Evolutionary conservation across 2,113 vertebrate species (phyloP), one percentile per base, ranked within the genome.

Genomic region (Polyodon spathula): DNA sequence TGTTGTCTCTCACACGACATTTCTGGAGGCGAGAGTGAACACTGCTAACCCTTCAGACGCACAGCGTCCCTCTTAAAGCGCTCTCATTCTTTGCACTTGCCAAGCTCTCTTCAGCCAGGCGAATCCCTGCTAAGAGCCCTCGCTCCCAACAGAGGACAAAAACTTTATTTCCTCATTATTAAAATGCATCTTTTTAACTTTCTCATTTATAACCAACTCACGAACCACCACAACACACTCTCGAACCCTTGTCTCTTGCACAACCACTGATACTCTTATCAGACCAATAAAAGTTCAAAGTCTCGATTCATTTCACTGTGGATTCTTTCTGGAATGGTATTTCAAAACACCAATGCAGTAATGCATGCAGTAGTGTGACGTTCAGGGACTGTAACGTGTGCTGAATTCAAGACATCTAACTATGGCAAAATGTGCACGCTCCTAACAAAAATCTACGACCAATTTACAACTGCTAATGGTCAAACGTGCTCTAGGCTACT

Each of bases 191-290:
- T 41, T 40, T 56, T 40, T 59, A 40, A 44, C 40, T 10, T 38
- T 57, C 56, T 59, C 48, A 37, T 17, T 11, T 17, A 42, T 43
- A 48, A 61, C 12, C 64, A 39, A 14, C 54, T 40, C 64, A 46
- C 58, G 5, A 16, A 61, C 64, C 64, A 56, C 12, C 64, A n/a
- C n/a, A n/a, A 48, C 37, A 42, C 63, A 27, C 64, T 50, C 64
- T 61, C 63, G 3, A 41, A 60, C 58, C 58, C 44, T 40, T n/a
- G 10, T 16, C 53, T 55, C 59, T 6, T 66, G 37, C 59, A 39
- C 58, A 37, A 43, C 48, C 63, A 14, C 43, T 57, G 40, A 10
- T 6, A 8, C 39, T 44, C 40, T 59, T 55, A 15, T 56, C 53
- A 5, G n/a, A 8, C 54, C 44, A n/a, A 27, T 46, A 11, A 7